A percentile compares a stretch with the other conserved stretches of the same genome.
phyloP scores from a whole-genome alignment of 1,140 invertebrate species.

The fruit fly (Drosophila melanogaster) region Release_6_plus_ISO1_MT NT_033777.3:18193501-18194000 shows the following conservation, averaged over 20 bases:
- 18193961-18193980: conserved; percentile 60
- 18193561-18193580: conserved; percentile 28
- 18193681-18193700: conserved; percentile 45
- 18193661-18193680: conserved; percentile 39
- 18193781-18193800: conserved; percentile 49
- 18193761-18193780: conserved; percentile 72
- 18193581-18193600: conserved; percentile 49
- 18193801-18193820: conserved; percentile 48
- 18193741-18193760: conserved; percentile 52
- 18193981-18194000: conserved; percentile 27
- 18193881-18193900: conserved; percentile 20
- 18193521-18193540: conserved; percentile 68
- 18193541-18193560: conserved; percentile 41
- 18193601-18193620: conserved; percentile 52
- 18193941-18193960: conserved; percentile 35
- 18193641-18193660: conserved; percentile 60
- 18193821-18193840: conserved; percentile 32
- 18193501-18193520: conserved; percentile 73
- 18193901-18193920: conserved; percentile 21
- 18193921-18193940: conserved; percentile 12
- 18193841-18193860: conserved; percentile 19
- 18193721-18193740: conserved; percentile 18
- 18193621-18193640: conserved; percentile 65
- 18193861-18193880: conserved; percentile 35
- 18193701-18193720: conserved; percentile 65